A percentile compares a stretch with the other conserved stretches of the same genome.
These are phyloP conservation scores for Chrysotoxum bicinctum DNA, from an alignment of 2,888 invertebrate species.

Conservation along the genomic window DNA sequence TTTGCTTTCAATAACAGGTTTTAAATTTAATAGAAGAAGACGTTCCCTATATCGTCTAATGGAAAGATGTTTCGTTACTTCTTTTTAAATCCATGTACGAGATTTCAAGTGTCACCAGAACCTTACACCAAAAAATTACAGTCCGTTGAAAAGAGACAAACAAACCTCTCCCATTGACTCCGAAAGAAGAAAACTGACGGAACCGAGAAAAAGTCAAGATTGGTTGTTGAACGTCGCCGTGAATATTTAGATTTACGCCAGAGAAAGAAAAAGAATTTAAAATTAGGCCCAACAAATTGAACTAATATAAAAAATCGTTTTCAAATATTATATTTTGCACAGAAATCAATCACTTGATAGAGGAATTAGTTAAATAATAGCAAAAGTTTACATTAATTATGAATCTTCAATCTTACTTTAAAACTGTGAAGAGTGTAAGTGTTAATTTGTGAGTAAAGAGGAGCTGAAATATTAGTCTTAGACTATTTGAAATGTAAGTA, in stretches of 20 bases:
- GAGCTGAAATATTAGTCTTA: background rate
- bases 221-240: constrained; percentile 54
- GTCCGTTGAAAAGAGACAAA: background rate
- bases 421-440: background rate
- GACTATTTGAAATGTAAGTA: background rate
- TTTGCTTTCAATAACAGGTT: too few species aligned
- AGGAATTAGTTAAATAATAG: background rate
- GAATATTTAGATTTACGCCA: constrained; percentile 66
- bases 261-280: background rate
- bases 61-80: too few species aligned
- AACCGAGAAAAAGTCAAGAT: constrained; percentile 47
- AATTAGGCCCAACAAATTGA: background rate
- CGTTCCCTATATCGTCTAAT: too few species aligned
- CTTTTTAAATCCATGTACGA: too few species aligned
- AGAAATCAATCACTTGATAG: background rate
- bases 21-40: too few species aligned
- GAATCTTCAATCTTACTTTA: background rate
- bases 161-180: background rate
- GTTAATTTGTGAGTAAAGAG: background rate
- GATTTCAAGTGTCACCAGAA: background rate
- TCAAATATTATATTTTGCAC: background rate
- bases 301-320: background rate
- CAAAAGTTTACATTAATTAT: background rate
- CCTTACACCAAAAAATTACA: background rate
- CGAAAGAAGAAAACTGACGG: constrained; percentile 45